Evolutionary conservation across 2,113 vertebrate genomes (phyloP).

Genomic region (Miniopterus natalensis): DNA sequence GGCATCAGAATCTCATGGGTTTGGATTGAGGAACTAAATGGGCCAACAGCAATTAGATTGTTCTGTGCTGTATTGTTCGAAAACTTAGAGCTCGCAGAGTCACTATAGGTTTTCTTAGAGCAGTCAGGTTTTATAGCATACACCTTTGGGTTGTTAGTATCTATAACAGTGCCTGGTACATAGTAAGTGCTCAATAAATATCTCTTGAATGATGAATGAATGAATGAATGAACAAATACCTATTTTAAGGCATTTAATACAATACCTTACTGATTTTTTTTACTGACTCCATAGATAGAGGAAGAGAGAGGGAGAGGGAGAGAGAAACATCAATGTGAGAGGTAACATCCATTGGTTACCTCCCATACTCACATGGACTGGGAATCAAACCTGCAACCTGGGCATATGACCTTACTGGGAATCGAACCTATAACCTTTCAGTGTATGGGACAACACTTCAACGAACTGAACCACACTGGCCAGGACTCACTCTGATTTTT

Average conservation of each 20-base stretch:
- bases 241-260: neutral
- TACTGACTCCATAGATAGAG: too few relatives aligned
- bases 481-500: neutral
- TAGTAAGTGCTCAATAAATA: neutral
- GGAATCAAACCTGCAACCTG: too few relatives aligned
- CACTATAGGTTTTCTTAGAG: neutral
- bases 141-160: neutral
- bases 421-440: too few relatives aligned
- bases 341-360: too few relatives aligned
- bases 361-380: too few relatives aligned
- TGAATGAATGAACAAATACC: neutral
- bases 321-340: too few relatives aligned
- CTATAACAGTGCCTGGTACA: neutral
- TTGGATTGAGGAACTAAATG: neutral
- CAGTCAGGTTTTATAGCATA: neutral
- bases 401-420: too few relatives aligned
- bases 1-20: neutral
- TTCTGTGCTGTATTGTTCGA: neutral
- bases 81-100: neutral
- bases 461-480: too few relatives aligned
- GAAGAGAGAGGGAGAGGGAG: too few relatives aligned
- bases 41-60: neutral
- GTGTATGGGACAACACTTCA: too few relatives aligned
- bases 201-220: neutral
- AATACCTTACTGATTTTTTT: conserved; percentile 12